Conservation (phyloP, 2,113 vertebrate genomes). For the Anseranas semipalmata region DNA sequence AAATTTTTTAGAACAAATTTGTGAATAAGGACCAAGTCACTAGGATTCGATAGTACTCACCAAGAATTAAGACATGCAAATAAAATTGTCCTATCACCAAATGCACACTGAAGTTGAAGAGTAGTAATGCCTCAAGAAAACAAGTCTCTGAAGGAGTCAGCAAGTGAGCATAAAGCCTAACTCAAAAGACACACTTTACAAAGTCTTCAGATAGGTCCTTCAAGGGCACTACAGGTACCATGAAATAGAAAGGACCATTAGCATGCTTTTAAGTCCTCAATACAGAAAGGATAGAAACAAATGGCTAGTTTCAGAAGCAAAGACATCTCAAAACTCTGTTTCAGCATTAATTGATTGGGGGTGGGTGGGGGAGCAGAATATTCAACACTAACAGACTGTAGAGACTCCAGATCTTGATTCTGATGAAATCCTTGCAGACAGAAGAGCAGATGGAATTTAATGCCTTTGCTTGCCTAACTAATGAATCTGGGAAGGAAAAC, state of each 20-base stretch:
- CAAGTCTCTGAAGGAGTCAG: neutral
- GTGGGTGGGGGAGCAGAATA: neutral
- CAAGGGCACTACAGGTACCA: neutral
- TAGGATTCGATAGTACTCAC: neutral
- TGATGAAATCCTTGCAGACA: neutral
- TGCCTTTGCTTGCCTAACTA: neutral
- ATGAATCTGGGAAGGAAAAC: neutral
- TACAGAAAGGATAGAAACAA: neutral
- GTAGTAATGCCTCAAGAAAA: neutral
- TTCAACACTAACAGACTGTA: neutral
- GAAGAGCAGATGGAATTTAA: neutral
- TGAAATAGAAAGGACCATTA: neutral
- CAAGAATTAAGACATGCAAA: neutral
- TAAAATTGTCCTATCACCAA: neutral
- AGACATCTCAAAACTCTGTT: neutral
- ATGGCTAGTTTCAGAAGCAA: neutral
- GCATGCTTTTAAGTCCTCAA: neutral
- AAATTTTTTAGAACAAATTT: neutral
- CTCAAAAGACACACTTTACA: neutral
- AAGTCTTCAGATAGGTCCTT: neutral
- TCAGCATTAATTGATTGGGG: neutral
- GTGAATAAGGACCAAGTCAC: neutral
- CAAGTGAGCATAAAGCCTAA: neutral
- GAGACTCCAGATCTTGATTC: neutral
- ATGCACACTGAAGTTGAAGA: neutral